Base-by-base conservation (phyloP, 1,140 invertebrate genomes). In the Lanistes nyassanus region DNA sequence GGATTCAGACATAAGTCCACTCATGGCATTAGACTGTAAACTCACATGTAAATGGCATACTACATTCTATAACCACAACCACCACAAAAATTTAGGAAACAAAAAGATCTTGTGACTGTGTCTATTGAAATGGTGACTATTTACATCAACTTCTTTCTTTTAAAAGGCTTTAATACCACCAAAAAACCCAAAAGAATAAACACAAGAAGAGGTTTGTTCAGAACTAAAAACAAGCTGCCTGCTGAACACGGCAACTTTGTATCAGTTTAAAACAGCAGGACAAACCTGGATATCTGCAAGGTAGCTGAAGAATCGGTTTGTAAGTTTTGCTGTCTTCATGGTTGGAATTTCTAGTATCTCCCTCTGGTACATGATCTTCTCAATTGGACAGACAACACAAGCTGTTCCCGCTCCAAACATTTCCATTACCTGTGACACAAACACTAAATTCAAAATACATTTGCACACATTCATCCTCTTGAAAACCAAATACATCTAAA, bases 391-490 rank as follows among this genome's bases (percentile, higher is more conserved):
- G 1, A 99, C 93, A 64, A 97, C 91, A 81, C 95, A 96, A 0
- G 97, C 97, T 29, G 97, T 99, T 70, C 97, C 97, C 65, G 95
- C 92, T 60, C 97, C 97, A 90, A 99, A 99, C 83, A 98, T 91
- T 90, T 99, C 97, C 77, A 97, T 85, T 65, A 99, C 87, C 96
- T 98, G 88, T 13, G 11, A 58, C 26, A 60, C 47, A 53, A 53
- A 70, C 34, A 55, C 19, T 11, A 66, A 31, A 19, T 31, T 60
- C 11, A 60, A 3, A 5, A 19, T 64, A 31, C 5, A 31, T 65
- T 5, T 31, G 31, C 29, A 31, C 13, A 31, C n/a, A 31, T 29
- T 19, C 60, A 9, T n/a, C n/a, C n/a, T n/a, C n/a, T n/a, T n/a
- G n/a, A n/a, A n/a, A n/a, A n/a, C n/a, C n/a, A n/a, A n/a, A n/a